Percentiles rank a stretch among this genome's conserved stretches.
Evolutionary conservation across 2,113 vertebrate species (phyloP).

Genomic region (Hirundichthys speculiger): DNA sequence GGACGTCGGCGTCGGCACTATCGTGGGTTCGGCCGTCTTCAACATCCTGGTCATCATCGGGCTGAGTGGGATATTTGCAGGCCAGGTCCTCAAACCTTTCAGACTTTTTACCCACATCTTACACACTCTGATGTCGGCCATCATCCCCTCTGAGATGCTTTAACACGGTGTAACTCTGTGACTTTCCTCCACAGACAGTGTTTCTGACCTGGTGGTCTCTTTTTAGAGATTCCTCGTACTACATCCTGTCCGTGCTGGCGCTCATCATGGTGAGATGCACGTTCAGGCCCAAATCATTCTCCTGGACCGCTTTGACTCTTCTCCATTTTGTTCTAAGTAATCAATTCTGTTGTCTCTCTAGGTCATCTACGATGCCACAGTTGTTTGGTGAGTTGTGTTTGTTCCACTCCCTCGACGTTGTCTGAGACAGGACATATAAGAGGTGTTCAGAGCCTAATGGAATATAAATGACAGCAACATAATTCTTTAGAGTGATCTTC

Average conservation of each 20-base stretch:
- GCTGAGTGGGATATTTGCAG: constrained; percentile 82
- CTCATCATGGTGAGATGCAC: constrained; percentile 78
- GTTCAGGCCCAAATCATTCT: not conserved
- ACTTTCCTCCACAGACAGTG: constrained; percentile 66
- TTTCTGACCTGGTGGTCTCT: constrained; percentile 83
- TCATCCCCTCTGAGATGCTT: not conserved
- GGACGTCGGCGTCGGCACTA: constrained; percentile 81
- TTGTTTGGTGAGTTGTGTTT: constrained; percentile 77
- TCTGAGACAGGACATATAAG: no score
- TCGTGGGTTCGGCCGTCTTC: constrained; percentile 84
- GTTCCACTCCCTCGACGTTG: not conserved
- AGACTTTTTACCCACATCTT: not conserved
- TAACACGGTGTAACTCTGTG: not conserved
- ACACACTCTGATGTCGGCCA: no score
- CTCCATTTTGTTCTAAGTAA: not conserved
- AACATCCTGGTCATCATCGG: constrained; percentile 85
- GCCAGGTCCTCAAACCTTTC: constrained; percentile 67
- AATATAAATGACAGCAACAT: no score
- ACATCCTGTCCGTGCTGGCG: constrained; percentile 81
- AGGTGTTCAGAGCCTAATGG: no score
- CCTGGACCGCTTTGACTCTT: no score
- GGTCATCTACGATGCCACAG: constrained; percentile 82
- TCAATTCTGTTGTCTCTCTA: constrained; percentile 33
- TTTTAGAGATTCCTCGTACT: constrained; percentile 81
- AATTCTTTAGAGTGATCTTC: no score